phyloP scores from a whole-genome alignment of 92 coral and sea anemone species.

The Actinernus sp. region DNA sequence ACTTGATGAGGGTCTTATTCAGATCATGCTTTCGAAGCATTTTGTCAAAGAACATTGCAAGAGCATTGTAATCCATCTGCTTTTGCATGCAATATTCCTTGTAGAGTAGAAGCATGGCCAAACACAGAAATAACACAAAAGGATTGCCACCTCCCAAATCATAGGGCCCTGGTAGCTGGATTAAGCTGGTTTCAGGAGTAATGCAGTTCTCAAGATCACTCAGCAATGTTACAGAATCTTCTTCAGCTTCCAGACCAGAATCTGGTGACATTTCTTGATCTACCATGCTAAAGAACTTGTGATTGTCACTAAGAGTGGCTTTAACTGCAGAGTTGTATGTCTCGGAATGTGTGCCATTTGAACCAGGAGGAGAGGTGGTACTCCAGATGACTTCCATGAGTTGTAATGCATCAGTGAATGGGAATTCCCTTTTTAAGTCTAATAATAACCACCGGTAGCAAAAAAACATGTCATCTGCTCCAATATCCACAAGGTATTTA shows the following conservation, averaged over 20 bases:
- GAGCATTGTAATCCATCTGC: constrained; percentile 94
- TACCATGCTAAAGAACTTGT: constrained; percentile 38
- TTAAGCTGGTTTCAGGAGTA: constrained; percentile 68
- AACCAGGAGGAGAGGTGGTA: constrained; percentile 55
- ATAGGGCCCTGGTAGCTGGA: constrained; percentile 89
- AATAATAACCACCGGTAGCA: constrained; percentile 97
- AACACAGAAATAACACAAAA: constrained; percentile 83
- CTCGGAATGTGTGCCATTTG: constrained; percentile 17
- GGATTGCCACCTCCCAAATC: constrained; percentile 95
- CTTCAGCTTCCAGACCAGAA: constrained; percentile 18
- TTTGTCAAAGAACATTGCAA: constrained; percentile 98
- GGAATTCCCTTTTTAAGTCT: constrained; percentile 94
- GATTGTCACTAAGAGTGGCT: constrained; percentile 37
- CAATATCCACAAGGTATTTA: constrained; percentile 83
- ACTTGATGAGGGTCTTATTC: constrained; percentile 71
- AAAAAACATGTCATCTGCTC: constrained; percentile 98
- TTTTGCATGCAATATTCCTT: constrained; percentile 84
- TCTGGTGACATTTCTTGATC: constrained; percentile 10
- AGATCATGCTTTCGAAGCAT: constrained; percentile 92
- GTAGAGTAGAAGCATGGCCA: constrained; percentile 88
- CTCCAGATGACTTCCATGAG: constrained; percentile 97
- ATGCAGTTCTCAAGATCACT: constrained; percentile 41
- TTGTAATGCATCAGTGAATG: constrained; percentile 81
- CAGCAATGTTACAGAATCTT: constrained; percentile 16
- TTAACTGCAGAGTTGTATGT: constrained; percentile 44